phyloP scores from a whole-genome alignment of 2,888 invertebrate genomes.

The Mythimna albipuncta region DNA sequence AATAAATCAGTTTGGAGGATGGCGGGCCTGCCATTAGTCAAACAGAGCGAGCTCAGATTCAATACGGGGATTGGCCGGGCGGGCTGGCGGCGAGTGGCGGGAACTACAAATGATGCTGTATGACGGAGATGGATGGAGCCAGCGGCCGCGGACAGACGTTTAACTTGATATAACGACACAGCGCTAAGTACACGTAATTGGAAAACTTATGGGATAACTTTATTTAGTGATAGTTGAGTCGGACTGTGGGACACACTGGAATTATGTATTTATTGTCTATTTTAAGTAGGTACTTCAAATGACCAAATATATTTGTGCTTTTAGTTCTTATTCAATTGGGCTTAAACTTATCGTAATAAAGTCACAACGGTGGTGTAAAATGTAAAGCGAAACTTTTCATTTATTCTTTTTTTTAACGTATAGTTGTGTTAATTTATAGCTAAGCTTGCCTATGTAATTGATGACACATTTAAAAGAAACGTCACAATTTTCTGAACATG shows the following conservation, averaged over 20 bases:
- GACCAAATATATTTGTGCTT: neutral
- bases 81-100: constrained; percentile 46
- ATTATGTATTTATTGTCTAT: neutral
- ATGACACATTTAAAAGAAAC: neutral
- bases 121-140: constrained; percentile 84
- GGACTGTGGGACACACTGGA: constrained; percentile 5
- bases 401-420: neutral
- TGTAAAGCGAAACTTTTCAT: neutral
- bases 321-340: neutral
- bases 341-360: too few relatives aligned
- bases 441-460: neutral
- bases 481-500: neutral
- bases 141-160: constrained; percentile 68
- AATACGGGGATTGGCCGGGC: constrained; percentile 77
- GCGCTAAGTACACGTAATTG: constrained; percentile 62
- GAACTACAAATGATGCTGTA: constrained; percentile 81
- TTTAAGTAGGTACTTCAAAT: neutral
- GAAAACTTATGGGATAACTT: constrained; percentile 52
- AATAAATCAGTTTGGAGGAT: constrained; percentile 85
- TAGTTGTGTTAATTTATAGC: too few relatives aligned
- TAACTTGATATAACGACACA: constrained; percentile 72
- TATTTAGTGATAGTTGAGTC: constrained; percentile 36
- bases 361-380: neutral
- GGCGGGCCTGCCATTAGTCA: constrained; percentile 83
- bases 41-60: constrained; percentile 73